A percentile compares a stretch with the other conserved stretches of the same genome.
Conservation (phyloP, 2,113 vertebrate species). For the Nyctereutes procyonoides region DNA sequence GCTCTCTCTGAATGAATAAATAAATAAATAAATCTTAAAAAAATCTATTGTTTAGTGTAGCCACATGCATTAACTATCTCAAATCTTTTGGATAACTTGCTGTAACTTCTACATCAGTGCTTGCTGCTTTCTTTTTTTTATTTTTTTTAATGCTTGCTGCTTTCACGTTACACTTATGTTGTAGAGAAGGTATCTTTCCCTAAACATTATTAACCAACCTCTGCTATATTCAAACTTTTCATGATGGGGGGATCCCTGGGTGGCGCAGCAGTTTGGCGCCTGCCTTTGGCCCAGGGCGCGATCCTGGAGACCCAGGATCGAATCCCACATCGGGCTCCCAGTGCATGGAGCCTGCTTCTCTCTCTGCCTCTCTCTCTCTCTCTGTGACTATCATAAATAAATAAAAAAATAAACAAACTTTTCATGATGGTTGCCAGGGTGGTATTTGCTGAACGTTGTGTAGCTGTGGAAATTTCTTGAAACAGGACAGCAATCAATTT, state of each 20-base stretch:
- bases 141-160: neutral
- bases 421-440: neutral
- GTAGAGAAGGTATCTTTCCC: neutral
- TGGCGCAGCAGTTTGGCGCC: too few relatives aligned
- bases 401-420: too few relatives aligned
- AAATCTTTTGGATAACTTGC: neutral
- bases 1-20: too few relatives aligned
- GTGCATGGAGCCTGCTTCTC: too few relatives aligned
- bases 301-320: too few relatives aligned
- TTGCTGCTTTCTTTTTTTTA: neutral
- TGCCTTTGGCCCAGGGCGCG: too few relatives aligned
- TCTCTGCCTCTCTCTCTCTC: too few relatives aligned
- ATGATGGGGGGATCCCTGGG: too few relatives aligned
- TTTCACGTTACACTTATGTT: neutral
- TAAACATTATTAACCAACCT: neutral
- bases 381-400: too few relatives aligned
- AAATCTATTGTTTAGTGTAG: neutral
- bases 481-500: neutral
- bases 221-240: neutral
- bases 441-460: neutral
- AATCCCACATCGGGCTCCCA: too few relatives aligned
- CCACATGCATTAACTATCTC: neutral
- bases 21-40: neutral
- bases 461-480: neutral
- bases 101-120: neutral